These are phyloP conservation scores for Melanostigma gelatinosum DNA, from an alignment of 2,113 vertebrate species.

Conservation along the genomic window DNA sequence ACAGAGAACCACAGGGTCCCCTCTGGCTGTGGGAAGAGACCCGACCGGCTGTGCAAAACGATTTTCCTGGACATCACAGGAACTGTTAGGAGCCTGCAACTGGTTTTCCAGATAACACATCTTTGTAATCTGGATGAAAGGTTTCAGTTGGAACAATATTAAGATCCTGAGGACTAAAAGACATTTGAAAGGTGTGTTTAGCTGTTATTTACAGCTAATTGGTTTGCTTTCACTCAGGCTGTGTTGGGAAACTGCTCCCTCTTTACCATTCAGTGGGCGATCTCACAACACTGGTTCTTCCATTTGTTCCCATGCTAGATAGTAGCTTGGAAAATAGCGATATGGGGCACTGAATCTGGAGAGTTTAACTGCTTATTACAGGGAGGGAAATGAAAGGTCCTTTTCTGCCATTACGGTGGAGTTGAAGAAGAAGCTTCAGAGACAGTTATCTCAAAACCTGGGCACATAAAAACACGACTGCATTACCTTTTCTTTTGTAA, in stretches of 20 bases:
- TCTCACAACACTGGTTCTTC: no score
- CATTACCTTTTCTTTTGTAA: constrained; percentile 1
- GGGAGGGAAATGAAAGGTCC: background rate
- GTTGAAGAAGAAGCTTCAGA: background rate
- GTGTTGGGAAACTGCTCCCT: background rate
- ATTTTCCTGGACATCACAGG: constrained; percentile 3
- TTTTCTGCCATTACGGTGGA: background rate
- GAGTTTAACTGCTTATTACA: no score
- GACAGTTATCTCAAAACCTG: background rate
- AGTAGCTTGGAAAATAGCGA: no score
- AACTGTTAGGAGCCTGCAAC: background rate
- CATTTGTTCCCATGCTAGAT: no score
- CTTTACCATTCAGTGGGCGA: no score
- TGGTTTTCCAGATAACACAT: background rate
- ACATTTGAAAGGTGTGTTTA: background rate
- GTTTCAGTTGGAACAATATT: background rate
- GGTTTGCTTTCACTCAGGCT: background rate
- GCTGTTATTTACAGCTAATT: background rate
- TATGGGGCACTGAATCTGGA: no score
- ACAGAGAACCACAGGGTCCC: constrained; percentile 14
- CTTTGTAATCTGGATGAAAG: background rate
- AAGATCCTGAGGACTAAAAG: background rate
- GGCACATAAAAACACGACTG: constrained; percentile 3
- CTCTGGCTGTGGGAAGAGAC: constrained; percentile 25
- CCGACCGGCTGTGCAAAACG: background rate